Evolutionary conservation across 2,888 invertebrate genomes (phyloP).

Genomic region (Mycalesis mineus): DNA sequence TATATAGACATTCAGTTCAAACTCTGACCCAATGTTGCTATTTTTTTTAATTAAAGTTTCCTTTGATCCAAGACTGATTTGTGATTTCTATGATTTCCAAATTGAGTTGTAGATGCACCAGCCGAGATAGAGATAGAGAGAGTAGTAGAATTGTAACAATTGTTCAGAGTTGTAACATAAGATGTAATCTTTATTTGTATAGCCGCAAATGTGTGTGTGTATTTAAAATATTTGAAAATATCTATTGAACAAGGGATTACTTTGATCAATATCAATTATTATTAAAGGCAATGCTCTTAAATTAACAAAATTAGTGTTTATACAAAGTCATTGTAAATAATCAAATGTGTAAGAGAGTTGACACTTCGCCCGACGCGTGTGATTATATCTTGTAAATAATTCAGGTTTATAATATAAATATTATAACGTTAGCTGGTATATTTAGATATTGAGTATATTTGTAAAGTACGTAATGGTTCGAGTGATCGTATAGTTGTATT

Average conservation of each 20-base stretch:
- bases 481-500: constrained; percentile 66
- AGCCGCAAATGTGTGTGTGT: constrained; percentile 32
- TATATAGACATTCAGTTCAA: constrained; percentile 17
- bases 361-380: constrained; percentile 60
- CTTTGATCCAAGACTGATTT: constrained; percentile 67
- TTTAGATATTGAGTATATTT: constrained; percentile 71
- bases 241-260: constrained; percentile 61
- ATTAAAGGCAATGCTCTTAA: constrained; percentile 67
- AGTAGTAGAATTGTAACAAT: not conserved
- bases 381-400: constrained; percentile 73
- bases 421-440: constrained; percentile 57
- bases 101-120: constrained; percentile 14
- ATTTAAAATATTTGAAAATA: constrained; percentile 23
- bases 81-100: constrained; percentile 27
- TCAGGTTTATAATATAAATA: constrained; percentile 47
- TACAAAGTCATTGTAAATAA: constrained; percentile 76
- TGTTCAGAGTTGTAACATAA: not conserved
- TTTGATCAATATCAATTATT: constrained; percentile 67
- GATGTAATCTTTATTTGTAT: constrained; percentile 14
- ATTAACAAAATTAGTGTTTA: constrained; percentile 59
- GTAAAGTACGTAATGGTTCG: constrained; percentile 72
- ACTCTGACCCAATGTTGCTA: constrained; percentile 31
- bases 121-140: too few species aligned
- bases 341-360: constrained; percentile 62
- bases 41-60: constrained; percentile 48